Percentiles rank a stretch among this genome's conserved stretches.
phyloP scores from a whole-genome alignment of 2,113 vertebrate species.

The Haplochromis vanheusdeni region DNA sequence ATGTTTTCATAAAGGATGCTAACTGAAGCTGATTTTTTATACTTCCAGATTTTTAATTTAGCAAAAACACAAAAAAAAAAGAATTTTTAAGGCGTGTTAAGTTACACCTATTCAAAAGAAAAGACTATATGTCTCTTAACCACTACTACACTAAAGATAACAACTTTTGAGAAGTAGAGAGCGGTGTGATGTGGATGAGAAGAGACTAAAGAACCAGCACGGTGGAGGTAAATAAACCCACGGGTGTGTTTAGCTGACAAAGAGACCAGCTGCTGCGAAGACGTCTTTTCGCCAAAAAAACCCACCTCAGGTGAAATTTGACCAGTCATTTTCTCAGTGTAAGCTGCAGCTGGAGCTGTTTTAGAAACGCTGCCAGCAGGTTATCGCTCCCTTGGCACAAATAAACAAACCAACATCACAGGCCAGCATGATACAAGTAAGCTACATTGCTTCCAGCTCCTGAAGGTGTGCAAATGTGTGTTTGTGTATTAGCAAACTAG shows the following conservation, averaged over 20 bases:
- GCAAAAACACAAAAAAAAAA: not conserved
- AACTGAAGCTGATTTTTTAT: not conserved
- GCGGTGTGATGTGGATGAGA: not conserved
- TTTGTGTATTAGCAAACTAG: not conserved
- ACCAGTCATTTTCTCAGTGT: constrained; percentile 20
- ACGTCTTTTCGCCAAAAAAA: not conserved
- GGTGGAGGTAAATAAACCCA: constrained; percentile 15
- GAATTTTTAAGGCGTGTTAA: not conserved
- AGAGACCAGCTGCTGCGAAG: not conserved
- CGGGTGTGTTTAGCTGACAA: constrained; percentile 2
- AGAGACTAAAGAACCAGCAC: not conserved
- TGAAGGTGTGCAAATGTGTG: not conserved
- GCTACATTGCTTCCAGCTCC: not conserved
- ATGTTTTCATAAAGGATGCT: not conserved
- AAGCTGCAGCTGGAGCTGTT: constrained; percentile 16
- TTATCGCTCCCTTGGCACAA: constrained; percentile 35
- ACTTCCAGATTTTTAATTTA: not conserved
- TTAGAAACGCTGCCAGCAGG: constrained; percentile 33
- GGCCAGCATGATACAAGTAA: not conserved
- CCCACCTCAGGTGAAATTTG: not conserved
- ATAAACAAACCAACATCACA: constrained; percentile 36
- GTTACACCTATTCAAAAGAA: not conserved
- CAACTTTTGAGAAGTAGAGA: not conserved
- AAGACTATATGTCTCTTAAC: not conserved
- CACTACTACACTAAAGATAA: not conserved